phyloP scores from a whole-genome alignment of 2,113 vertebrate genomes.

The Carettochelys insculpta region DNA sequence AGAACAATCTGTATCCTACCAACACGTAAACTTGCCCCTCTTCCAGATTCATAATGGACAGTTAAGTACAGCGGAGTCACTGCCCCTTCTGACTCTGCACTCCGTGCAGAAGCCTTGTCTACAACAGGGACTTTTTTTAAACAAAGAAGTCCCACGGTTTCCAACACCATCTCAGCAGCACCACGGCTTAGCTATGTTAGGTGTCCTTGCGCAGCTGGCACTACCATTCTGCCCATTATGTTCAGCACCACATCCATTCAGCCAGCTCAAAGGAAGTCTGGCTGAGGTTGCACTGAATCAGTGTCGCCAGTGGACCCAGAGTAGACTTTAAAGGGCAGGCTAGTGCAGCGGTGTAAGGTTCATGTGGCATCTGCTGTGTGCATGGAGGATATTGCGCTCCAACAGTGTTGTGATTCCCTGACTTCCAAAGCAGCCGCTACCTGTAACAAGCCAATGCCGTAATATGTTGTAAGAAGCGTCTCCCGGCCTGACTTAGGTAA shows the following conservation, averaged over 20 bases:
- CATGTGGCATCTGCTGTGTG: neutral
- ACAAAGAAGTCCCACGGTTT: neutral
- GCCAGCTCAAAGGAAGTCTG: neutral
- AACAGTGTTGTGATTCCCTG: neutral
- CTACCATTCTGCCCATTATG: neutral
- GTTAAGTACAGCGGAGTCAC: neutral
- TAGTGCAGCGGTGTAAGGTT: neutral
- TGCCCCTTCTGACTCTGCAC: neutral
- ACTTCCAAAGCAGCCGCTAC: neutral
- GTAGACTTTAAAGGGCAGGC: neutral
- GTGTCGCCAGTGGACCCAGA: neutral
- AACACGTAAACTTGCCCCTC: neutral
- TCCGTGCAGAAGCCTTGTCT: neutral
- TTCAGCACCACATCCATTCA: neutral
- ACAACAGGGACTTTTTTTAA: neutral
- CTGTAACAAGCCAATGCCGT: neutral
- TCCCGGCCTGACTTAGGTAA: neutral
- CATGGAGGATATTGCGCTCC: neutral
- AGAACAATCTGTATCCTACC: neutral
- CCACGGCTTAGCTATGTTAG: neutral
- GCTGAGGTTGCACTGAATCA: neutral
- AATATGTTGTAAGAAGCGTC: neutral
- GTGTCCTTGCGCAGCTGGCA: neutral
- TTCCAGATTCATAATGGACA: neutral
- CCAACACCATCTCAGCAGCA: neutral